A percentile compares a stretch with the other conserved stretches of the same genome.
These are phyloP conservation scores for Macroglossus sobrinus DNA, from an alignment of 2,113 vertebrate genomes.

Conservation along the genomic window DNA sequence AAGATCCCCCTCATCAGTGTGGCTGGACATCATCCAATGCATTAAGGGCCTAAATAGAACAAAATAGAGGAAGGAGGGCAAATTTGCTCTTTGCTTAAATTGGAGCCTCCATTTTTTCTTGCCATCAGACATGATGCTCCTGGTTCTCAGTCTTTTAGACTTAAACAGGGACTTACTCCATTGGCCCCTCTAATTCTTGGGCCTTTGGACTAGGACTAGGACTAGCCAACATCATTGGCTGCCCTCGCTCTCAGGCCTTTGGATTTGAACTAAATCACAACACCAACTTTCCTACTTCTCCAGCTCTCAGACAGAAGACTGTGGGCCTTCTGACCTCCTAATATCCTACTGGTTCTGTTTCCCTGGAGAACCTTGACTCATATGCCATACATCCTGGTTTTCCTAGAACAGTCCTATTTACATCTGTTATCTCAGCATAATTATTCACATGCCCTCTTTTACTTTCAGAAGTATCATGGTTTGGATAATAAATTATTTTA, in stretches of 20 bases:
- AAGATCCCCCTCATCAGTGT: not conserved
- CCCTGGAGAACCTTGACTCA: not conserved
- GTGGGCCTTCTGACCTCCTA: not conserved
- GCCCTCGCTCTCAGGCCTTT: not conserved
- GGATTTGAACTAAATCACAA: not conserved
- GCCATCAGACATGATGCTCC: not conserved
- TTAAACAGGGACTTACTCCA: not conserved
- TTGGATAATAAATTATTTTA: not conserved
- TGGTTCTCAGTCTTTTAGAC: not conserved
- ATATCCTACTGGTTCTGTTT: not conserved
- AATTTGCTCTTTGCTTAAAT: not conserved
- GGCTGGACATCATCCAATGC: not conserved
- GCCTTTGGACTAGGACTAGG: not conserved
- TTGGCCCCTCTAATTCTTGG: not conserved
- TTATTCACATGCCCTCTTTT: not conserved
- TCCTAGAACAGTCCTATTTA: not conserved
- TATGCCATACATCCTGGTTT: not conserved
- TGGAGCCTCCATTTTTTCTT: not conserved
- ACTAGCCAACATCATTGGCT: not conserved
- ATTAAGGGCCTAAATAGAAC: not conserved
- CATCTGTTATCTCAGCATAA: not conserved
- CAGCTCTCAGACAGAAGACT: not conserved
- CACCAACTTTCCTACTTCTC: not conserved
- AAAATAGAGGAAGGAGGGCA: not conserved
- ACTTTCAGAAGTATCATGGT: not conserved